Evolutionary conservation across 2,888 invertebrate species (phyloP).

Genomic region (Noctuana brunneofusca): DNA sequence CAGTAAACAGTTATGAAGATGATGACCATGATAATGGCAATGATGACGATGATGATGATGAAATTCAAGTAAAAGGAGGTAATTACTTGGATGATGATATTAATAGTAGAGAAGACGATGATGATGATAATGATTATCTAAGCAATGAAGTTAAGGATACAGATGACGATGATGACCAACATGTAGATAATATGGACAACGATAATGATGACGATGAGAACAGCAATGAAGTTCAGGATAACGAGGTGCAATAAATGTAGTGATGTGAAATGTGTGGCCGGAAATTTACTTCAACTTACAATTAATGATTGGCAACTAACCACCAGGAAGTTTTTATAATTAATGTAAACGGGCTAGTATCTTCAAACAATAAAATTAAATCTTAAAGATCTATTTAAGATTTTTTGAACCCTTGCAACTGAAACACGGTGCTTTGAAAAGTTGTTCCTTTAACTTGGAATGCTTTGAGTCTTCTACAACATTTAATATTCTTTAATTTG

Average conservation of each 20-base stretch:
- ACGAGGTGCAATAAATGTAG: constrained; percentile 55
- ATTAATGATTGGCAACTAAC: constrained; percentile 30
- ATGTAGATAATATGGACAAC: constrained; percentile 51
- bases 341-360: not conserved
- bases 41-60: constrained; percentile 47
- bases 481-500: not conserved
- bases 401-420: not conserved
- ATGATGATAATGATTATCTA: constrained; percentile 39
- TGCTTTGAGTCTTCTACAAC: not conserved
- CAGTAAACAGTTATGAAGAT: constrained; percentile 40
- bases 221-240: constrained; percentile 48
- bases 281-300: constrained; percentile 46
- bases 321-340: not conserved
- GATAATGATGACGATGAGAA: constrained; percentile 56
- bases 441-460: not conserved
- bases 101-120: constrained; percentile 43
- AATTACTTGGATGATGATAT: constrained; percentile 43
- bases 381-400: not conserved
- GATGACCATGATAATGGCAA: constrained; percentile 46
- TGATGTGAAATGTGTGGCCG: constrained; percentile 57
- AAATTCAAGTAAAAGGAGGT: constrained; percentile 46
- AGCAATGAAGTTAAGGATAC: constrained; percentile 32
- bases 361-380: not conserved
- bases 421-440: not conserved
- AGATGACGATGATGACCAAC: constrained; percentile 44